Base-by-base conservation (phyloP, 2,113 vertebrate species). In the Ochotona curzoniae region DNA sequence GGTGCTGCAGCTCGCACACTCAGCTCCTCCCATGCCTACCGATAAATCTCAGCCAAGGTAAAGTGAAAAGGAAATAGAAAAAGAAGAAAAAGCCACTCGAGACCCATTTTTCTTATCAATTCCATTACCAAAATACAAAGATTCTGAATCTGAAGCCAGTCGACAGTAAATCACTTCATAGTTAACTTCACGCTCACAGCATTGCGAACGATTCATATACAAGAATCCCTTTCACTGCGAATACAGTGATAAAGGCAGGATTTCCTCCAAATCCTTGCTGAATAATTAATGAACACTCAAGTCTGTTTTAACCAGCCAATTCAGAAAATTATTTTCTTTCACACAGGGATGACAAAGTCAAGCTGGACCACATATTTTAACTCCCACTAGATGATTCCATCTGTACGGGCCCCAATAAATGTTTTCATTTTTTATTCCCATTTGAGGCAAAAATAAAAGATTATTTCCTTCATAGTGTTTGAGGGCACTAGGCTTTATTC, bases 91-190 rank as follows among this genome's bases (percentile, higher is more conserved):
- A 67, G 35, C 47, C 79, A 83, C n/a, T 3, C 74, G 47, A 88
- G 70, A 44, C 32, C 26, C 66, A 81, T 93, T 90, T 95, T 94
- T 96, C 87, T 94, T 96, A 94, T 86, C 47, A 91, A 64, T 94
- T 91, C 54, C 66, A 94, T 94, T 93, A 95, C 83, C 80, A 91
- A 96, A 92, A 81, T 80, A 89, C 28, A 94, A 86, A 89, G 89
- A 87, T 91, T 93, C 60, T 35, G 91, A 93, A 89, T 89, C 83
- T 86, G 67, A 71, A 91, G 60, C 83, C 66, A 54, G 60, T 35
- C 84, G 64, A 93, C 60, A 80, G 86, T 87, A 93, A 96, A 95
- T 91, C 75, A 89, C 54, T 88, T 69, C 4, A 7, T 17, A 81
- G 32, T 51, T 79, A 69, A 80, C 80, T 75, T 92, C 38, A 60